These are phyloP conservation scores for Scortum barcoo DNA, from an alignment of 2,113 vertebrate genomes.

Conservation along the genomic window DNA sequence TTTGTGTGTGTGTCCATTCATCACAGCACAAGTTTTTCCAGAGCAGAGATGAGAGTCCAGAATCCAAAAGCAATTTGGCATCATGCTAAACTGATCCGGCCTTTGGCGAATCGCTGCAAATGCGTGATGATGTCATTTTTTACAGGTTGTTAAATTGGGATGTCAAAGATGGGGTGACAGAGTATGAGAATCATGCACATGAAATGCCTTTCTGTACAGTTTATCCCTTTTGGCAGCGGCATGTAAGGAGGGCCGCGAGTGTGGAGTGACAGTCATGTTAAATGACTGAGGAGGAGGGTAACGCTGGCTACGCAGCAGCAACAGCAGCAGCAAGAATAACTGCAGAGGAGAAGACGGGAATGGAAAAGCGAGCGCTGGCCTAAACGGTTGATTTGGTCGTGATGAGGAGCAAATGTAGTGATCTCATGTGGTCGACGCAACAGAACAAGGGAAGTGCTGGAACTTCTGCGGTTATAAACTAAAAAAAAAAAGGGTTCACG, in stretches of 20 bases:
- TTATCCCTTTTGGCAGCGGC: constrained; percentile 41
- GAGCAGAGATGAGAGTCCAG: constrained; percentile 39
- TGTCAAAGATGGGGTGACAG: constrained; percentile 32
- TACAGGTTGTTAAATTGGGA: constrained; percentile 59
- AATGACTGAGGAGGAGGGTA: constrained; percentile 43
- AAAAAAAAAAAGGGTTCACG: constrained; percentile 7
- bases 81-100: constrained; percentile 17
- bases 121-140: constrained; percentile 47
- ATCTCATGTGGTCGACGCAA: constrained; percentile 75
- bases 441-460: constrained; percentile 71
- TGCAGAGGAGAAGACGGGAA: constrained; percentile 46
- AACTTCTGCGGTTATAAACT: constrained; percentile 53
- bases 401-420: constrained; percentile 79
- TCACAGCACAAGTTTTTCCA: constrained; percentile 43
- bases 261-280: constrained; percentile 50
- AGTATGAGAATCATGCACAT: constrained; percentile 9
- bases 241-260: constrained; percentile 35
- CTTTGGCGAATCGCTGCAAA: constrained; percentile 46
- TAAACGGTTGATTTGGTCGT: constrained; percentile 67
- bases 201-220: constrained; percentile 43
- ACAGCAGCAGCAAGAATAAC: constrained; percentile 29
- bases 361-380: constrained; percentile 65
- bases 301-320: constrained; percentile 32
- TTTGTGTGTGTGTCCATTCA: constrained; percentile 33
- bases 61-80: constrained; percentile 46